phyloP scores from a whole-genome alignment of 2,888 invertebrate genomes.

The Acholoe squamosa region DNA sequence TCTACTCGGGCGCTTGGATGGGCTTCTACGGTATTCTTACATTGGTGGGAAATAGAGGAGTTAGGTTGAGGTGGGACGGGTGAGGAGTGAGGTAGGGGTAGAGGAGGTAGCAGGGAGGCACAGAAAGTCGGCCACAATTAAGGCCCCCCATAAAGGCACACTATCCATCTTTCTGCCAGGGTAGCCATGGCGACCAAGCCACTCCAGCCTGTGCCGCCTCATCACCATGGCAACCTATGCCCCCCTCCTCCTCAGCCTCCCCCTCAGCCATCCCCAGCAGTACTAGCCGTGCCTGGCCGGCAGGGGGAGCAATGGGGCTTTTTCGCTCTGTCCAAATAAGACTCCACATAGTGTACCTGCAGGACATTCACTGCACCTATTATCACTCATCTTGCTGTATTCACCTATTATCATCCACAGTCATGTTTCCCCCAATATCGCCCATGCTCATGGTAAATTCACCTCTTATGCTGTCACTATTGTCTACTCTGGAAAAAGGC shows the following conservation, averaged over 20 bases:
- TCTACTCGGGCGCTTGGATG: too few species aligned
- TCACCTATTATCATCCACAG: slow-evolving; percentile 6
- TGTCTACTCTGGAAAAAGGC: too few species aligned
- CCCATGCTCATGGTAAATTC: background rate
- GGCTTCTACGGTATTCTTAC: too few species aligned
- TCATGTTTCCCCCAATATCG: background rate
- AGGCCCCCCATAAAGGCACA: slow-evolving; percentile 5
- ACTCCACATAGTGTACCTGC: too few species aligned
- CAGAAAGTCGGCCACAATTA: slow-evolving; percentile 25
- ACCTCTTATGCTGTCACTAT: too few species aligned
- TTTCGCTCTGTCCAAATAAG: too few species aligned
- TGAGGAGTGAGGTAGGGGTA: background rate
- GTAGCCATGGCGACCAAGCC: slow-evolving; percentile 34
- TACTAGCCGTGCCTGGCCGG: background rate
- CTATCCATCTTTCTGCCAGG: background rate
- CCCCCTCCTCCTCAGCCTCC: background rate
- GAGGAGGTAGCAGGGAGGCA: background rate
- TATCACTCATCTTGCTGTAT: background rate
- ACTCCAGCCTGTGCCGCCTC: background rate
- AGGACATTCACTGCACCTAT: background rate
- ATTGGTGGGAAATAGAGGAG: background rate
- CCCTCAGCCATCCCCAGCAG: background rate
- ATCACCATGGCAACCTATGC: slow-evolving; percentile 37
- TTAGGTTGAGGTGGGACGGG: background rate
- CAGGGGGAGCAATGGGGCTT: background rate